These are phyloP conservation scores for Emydura subglobosa DNA, from an alignment of 2,113 vertebrate genomes.

Conservation along the genomic window DNA sequence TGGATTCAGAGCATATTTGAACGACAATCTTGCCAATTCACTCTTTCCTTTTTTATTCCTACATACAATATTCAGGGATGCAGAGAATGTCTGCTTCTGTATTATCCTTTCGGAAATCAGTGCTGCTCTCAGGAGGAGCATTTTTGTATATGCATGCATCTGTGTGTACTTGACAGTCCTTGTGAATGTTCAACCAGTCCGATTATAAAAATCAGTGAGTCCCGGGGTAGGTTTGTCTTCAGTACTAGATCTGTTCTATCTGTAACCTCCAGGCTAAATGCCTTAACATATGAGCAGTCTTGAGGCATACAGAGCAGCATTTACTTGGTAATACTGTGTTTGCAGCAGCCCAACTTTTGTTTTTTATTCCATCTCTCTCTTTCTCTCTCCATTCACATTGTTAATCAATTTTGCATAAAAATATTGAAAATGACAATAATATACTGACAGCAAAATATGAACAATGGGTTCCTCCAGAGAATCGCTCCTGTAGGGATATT, in stretches of 20 bases:
- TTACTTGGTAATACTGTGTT: neutral
- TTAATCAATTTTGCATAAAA: neutral
- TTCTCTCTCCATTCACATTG: neutral
- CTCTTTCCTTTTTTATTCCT: neutral
- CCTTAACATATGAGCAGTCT: neutral
- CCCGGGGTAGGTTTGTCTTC: slow-evolving; percentile 3
- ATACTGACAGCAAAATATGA: slow-evolving; percentile 2
- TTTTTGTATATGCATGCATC: neutral
- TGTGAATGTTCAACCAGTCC: slow-evolving; percentile 18
- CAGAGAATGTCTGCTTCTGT: neutral
- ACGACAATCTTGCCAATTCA: neutral
- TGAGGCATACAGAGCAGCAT: neutral
- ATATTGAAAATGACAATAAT: neutral
- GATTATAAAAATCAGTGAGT: slow-evolving; percentile 31
- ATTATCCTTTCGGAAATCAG: neutral
- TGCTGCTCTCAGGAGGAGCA: slow-evolving; percentile 7
- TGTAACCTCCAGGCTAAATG: slow-evolving; percentile 13
- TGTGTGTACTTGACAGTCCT: slow-evolving; percentile 18
- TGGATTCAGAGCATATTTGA: fast-evolving
- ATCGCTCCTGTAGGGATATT: neutral
- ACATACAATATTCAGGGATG: neutral
- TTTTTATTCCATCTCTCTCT: neutral
- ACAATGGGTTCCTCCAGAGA: neutral
- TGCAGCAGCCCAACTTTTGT: neutral
- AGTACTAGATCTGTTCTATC: neutral